Base-by-base conservation (phyloP, 2,888 invertebrate genomes). In the Hirudinaria manillensis region DNA sequence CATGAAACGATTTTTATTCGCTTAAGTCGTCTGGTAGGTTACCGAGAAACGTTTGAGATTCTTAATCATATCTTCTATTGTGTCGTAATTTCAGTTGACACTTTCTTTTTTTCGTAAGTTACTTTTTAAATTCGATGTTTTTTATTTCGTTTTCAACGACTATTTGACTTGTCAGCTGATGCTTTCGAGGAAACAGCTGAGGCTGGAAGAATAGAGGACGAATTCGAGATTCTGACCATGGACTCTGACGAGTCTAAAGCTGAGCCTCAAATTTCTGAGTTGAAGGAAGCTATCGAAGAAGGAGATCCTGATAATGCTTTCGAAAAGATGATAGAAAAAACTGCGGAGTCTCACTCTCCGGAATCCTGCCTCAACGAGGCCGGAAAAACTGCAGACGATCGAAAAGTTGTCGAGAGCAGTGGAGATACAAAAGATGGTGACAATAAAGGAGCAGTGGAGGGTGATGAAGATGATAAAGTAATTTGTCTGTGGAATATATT, bases 141-240 rank as follows among this genome's bases (percentile, higher is more conserved):
- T 10, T 1, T 16, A 45, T 16, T n/a, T n/a, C n/a, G n/a, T n/a
- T 45, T 45, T 45, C 13, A 45, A 45, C 1, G 45, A 45, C 45
- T 10, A 7, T 45, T 45, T 45, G 10, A 16, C 45, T 10, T 45
- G 45, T 34, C 71, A 71, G 29, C 38, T 51, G 45, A 32, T 45
- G 61, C 61, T 24, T 32, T 45, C 51, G 53, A 45, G n/a, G 71
- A 71, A 16, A 24, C 24, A 27, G 71, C 29, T 21, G 51, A 71
- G 71, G 32, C 24, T 51, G 71, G n/a, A 45, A 29, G 71, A 27
- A 71, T 45, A 32, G 45, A 70, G 27, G 70, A 51, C 53, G 29
- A 29, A 10, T 61, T 61, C 13, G 71, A 71, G 10, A 24, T 71
- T 51, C 55, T 71, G 2, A 53, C 68, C 2, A 36, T 36, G 51